Evolutionary conservation across 2,888 invertebrate species (phyloP), one percentile per base, ranked within the genome.

Genomic region (Spodoptera littoralis): DNA sequence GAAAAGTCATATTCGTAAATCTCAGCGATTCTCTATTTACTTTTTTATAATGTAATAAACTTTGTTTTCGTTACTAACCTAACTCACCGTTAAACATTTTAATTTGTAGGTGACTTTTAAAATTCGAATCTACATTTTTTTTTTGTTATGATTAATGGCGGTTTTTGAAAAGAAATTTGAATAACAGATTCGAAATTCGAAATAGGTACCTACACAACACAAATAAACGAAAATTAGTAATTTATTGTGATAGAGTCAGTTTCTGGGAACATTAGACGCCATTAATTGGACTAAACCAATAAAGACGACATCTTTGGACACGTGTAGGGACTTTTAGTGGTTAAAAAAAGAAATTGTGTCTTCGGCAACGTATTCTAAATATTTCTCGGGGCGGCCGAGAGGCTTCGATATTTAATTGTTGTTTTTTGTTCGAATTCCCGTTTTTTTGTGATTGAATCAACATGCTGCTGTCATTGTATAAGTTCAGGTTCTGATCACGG

Each of bases 361-460:
- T 80, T 79, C 76, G 75, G 77, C 65, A 76, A 81, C 89, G 90
- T 90, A 94, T 94, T 92, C 89, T 91, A 92, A 94, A 93, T 92
- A 93, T 94, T 93, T 92, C 92, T 91, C 90, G 88, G 87, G 89
- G 74, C 87, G 82, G 85, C 87, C 89, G 84, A 81, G 74, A 82
- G 79, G 85, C 83, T 80, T 84, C 79, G 74, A 79, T 87, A 84
- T 92, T 94, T 94, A 94, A 94, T 94, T 94, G 93, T 94, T 90
- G 93, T 94, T 94, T 94, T 78, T 94, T 94, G 90, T 92, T 87
- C 90, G 92, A 87, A 93, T 93, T 92, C 93, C 90, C 88, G 71
- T 80, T 93, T 94, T 94, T 94, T 94, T 94, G 92, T 93, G 92
- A 93, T 92, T 92, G 93, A 94, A 92, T 92, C 92, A 91, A 89